These are phyloP conservation scores for Neodiprion fabricii DNA, from an alignment of 1,140 invertebrate genomes.

Conservation along the genomic window DNA sequence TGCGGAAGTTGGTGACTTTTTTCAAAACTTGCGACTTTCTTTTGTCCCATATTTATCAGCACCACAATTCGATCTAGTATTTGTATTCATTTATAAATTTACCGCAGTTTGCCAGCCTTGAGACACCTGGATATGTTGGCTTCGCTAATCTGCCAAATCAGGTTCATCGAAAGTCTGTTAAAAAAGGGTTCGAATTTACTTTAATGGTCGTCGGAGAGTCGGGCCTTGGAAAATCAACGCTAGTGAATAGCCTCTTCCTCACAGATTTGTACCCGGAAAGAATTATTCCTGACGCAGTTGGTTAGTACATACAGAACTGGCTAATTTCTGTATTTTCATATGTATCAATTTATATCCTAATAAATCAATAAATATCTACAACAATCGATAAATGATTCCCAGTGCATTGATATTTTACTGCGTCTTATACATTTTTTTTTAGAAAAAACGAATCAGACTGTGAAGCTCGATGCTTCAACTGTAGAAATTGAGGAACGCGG, in stretches of 20 bases:
- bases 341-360: not conserved
- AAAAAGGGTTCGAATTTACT: slow-evolving; percentile 98
- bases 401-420: not conserved
- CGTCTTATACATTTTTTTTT: slow-evolving; percentile 32
- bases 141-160: slow-evolving; percentile 96
- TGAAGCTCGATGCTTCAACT: slow-evolving; percentile 88
- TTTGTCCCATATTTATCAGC: not conserved
- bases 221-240: slow-evolving; percentile 96
- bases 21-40: not conserved
- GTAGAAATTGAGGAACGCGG: slow-evolving; percentile 94
- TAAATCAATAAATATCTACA: no score
- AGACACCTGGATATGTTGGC: slow-evolving; percentile 88
- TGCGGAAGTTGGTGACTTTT: not conserved
- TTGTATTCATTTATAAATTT: slow-evolving; percentile 21
- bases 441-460: slow-evolving; percentile 90
- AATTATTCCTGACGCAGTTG: slow-evolving; percentile 84
- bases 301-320: slow-evolving; percentile 59
- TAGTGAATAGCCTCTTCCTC: slow-evolving; percentile 97
- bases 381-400: not conserved
- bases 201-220: slow-evolving; percentile 98
- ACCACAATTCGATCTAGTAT: not conserved
- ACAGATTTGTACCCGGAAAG: slow-evolving; percentile 93
- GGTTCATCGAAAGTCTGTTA: slow-evolving; percentile 94
- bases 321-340: slow-evolving; percentile 10
- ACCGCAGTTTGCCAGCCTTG: slow-evolving; percentile 77